Conservation (phyloP, 2,797 vertebrate genomes). For the Mareca strepera region DNA sequence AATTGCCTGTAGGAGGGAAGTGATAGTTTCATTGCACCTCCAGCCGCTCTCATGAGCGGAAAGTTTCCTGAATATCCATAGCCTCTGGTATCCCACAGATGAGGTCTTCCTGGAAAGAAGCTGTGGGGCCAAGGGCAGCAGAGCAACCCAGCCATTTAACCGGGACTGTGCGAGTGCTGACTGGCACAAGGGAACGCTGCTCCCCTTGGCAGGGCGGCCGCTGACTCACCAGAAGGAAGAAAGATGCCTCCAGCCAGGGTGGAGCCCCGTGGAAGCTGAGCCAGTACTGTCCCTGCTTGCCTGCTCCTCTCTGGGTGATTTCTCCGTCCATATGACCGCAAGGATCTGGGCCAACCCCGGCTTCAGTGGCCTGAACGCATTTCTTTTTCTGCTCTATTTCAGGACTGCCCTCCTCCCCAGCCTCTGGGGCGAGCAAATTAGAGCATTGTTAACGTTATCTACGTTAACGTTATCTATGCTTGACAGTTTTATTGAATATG, state of each 20-base stretch:
- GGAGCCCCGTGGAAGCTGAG: slow-evolving; percentile 13
- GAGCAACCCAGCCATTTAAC: not conserved
- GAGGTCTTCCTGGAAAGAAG: not conserved
- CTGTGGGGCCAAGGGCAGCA: not conserved
- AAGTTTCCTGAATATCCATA: not conserved
- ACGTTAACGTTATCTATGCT: not conserved
- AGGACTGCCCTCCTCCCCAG: not conserved
- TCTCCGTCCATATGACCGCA: not conserved
- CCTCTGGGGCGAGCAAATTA: not conserved
- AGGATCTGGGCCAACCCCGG: not conserved
- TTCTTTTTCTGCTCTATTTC: not conserved
- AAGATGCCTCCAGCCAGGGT: slow-evolving; percentile 27
- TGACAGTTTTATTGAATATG: not conserved
- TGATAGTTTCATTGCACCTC: not conserved
- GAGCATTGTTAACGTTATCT: not conserved
- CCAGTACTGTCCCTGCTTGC: slow-evolving; percentile 20
- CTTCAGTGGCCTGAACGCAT: not conserved
- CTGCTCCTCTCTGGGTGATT: not conserved
- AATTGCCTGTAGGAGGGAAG: not conserved
- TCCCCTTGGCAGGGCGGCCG: not conserved
- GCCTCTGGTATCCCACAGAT: not conserved
- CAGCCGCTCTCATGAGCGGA: not conserved
- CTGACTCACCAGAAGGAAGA: not conserved
- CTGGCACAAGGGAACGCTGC: not conserved
- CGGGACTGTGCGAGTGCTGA: not conserved